Evolutionary conservation across 2,113 vertebrate genomes (phyloP).

Genomic region (Chroicocephalus ridibundus): DNA sequence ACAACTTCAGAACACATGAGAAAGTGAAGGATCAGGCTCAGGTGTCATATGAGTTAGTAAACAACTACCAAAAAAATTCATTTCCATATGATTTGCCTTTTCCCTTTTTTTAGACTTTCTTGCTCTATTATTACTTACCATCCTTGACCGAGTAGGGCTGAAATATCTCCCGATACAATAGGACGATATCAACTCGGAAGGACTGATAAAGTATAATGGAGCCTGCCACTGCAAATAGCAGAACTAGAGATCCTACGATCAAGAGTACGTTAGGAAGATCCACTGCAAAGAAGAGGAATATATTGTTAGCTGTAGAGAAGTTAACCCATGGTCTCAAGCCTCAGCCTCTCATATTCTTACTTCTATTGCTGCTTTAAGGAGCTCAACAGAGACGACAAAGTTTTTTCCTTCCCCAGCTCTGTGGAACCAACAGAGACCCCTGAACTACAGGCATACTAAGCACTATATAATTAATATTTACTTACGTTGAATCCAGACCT

Average conservation of each 20-base stretch:
- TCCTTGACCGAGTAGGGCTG: conserved; percentile 42
- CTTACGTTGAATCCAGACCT: background rate
- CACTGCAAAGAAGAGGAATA: conserved; percentile 37
- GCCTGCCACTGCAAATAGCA: conserved; percentile 36
- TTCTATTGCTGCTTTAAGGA: background rate
- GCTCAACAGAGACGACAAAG: background rate
- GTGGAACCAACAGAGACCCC: background rate
- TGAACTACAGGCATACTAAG: background rate
- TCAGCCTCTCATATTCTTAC: background rate
- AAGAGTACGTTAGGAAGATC: background rate
- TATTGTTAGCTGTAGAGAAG: background rate
- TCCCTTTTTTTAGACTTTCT: background rate
- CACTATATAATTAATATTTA: background rate
- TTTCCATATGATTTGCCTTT: background rate
- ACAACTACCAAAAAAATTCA: background rate
- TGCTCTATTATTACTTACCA: conserved; percentile 62
- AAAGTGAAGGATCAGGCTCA: background rate
- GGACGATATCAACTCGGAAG: conserved; percentile 63
- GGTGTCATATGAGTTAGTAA: background rate
- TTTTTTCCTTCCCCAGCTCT: background rate
- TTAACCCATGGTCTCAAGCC: accelerated
- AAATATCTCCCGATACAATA: conserved; percentile 63
- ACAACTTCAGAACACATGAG: background rate
- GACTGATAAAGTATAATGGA: conserved; percentile 47
- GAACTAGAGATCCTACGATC: conserved; percentile 38